Evolutionary conservation across 1,140 invertebrate genomes (phyloP), one percentile per base, ranked within the genome.

Genomic region (Contarinia nasturtii): DNA sequence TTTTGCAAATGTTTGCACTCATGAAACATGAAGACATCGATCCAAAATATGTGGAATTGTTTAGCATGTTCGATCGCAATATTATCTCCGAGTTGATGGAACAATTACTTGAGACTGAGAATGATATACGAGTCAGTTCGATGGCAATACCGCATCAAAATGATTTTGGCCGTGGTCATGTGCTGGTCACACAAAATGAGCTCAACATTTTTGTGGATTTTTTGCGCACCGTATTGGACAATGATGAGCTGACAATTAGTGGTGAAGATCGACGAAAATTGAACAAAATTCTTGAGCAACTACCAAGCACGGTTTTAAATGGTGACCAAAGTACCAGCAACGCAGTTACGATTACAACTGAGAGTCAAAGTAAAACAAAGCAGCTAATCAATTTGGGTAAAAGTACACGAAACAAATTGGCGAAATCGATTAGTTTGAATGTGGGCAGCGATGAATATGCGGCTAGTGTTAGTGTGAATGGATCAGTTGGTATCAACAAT

Each of bases 1-100:
- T 96, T 55, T 61, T 98, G 15, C 92, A 96, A 68, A 81, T 84
- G 56, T 68, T 97, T 33, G 90, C 88, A 11, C 67, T 96, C 20
- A 79, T 79, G 41, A 81, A 83, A 59, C 82, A 80, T 67, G 84
- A 91, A 57, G 76, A 77, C 51, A 77, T 83, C 21, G 82, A 86
- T 55, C 58, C 66, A 0, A 80, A 79, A 61, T 71, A 77, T 33
- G 68, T 70, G 46, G 83, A 88, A 60, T 61, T 90, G 8, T 87
- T 86, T 61, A 69, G 68, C 2, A 73, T 74, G 49, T 86, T 90
- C 60, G 80, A 88, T 53, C 79, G 79, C 62, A 76, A 81, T 57
- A 77, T 75, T 40, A 71, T 88, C 41, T 75, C 76, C n/a, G 75
- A 76, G 33, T 69, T 87, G 45, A 65, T 88, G 50, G 82, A 86